A percentile compares a stretch with the other conserved stretches of the same genome.
Evolutionary conservation across 2,797 vertebrate genomes (phyloP).

Genomic region (Petrocephalus schoutedeni): DNA sequence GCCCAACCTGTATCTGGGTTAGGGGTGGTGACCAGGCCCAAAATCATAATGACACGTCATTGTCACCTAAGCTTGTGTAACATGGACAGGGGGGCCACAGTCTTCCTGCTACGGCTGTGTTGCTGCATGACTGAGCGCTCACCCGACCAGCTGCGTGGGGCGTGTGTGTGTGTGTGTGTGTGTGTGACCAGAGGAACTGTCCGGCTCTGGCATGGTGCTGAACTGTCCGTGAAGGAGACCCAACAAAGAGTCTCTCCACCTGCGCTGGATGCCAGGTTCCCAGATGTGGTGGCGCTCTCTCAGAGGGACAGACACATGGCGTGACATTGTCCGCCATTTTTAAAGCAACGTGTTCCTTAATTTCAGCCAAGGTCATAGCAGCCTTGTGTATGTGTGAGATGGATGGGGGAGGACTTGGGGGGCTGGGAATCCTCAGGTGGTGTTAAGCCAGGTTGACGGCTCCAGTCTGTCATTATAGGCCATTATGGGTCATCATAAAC

Average conservation of each 20-base stretch:
- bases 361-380: neutral
- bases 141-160: neutral
- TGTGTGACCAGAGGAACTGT: slow-evolving; percentile 15
- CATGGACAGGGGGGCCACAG: neutral
- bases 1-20: neutral
- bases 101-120: neutral
- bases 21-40: neutral
- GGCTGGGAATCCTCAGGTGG: neutral
- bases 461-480: neutral
- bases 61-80: neutral
- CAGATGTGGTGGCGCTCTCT: neutral
- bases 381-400: neutral
- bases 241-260: neutral
- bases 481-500: neutral
- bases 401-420: neutral
- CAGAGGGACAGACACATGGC: neutral
- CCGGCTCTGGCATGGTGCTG: slow-evolving; percentile 8
- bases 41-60: neutral
- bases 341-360: neutral
- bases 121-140: neutral
- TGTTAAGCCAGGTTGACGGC: neutral
- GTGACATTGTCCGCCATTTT: neutral
- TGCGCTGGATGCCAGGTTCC: neutral
- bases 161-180: neutral
- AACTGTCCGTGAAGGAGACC: neutral